Conservation (phyloP, 2,113 vertebrate genomes). For the Rutilus rutilus region DNA sequence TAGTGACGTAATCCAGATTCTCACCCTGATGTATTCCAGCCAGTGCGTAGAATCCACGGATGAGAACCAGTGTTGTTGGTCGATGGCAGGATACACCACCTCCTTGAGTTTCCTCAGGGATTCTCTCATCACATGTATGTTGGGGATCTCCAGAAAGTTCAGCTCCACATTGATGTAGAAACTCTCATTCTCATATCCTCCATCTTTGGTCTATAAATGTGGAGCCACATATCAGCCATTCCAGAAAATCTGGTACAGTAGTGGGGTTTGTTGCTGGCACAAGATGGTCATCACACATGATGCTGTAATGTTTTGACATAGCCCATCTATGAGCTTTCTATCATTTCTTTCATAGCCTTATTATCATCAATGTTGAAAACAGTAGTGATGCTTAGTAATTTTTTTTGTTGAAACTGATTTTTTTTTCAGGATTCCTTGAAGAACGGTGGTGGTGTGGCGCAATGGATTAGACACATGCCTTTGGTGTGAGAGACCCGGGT, state of each 20-base stretch:
- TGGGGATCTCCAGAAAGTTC: slow-evolving; percentile 93
- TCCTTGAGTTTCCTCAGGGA: slow-evolving; percentile 94
- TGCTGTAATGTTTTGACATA: slow-evolving; percentile 1
- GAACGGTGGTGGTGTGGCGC: too few relatives aligned
- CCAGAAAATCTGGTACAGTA: not conserved
- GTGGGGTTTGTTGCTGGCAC: not conserved
- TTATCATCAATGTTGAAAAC: too few relatives aligned
- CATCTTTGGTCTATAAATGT: slow-evolving; percentile 86
- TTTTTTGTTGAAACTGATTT: too few relatives aligned
- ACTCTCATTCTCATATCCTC: slow-evolving; percentile 91
- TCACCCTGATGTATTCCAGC: slow-evolving; percentile 95
- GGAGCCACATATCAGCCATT: not conserved
- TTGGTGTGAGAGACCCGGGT: too few relatives aligned
- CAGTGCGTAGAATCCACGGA: slow-evolving; percentile 91
- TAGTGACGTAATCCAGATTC: not conserved
- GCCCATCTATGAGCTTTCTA: not conserved
- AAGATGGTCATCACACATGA: not conserved
- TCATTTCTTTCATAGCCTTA: not conserved
- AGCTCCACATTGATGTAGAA: slow-evolving; percentile 92
- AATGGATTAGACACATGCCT: too few relatives aligned
- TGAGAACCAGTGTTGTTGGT: slow-evolving; percentile 91
- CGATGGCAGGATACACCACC: slow-evolving; percentile 88
- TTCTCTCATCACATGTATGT: slow-evolving; percentile 96
- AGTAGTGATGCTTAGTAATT: too few relatives aligned
- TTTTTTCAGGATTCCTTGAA: too few relatives aligned